Evolutionary conservation across 2,113 vertebrate genomes (phyloP), one percentile per base, ranked within the genome.

Genomic region (Salvelinus namaycush): DNA sequence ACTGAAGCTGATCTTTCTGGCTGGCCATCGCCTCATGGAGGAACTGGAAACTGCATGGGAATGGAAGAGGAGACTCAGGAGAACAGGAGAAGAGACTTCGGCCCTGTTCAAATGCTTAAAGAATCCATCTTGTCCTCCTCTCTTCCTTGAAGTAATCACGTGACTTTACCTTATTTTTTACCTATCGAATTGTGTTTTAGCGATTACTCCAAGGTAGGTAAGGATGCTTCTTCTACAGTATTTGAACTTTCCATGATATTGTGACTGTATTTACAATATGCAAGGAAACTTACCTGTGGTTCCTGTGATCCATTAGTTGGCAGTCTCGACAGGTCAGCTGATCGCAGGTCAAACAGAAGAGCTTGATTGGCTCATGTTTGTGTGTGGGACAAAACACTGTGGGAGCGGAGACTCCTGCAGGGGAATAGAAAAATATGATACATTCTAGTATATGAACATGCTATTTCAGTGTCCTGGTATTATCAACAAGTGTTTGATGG

Each of bases 321-420:
- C 96, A 97, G 82, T 96, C 94, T 1, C 94, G 86, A 74, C 96
- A 97, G n/a, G 95, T 96, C 9, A 95, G 89, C 1, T 90, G 88
- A 20, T 92, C 86, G 4, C 96, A 97, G 20, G 93, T 94, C 76
- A 93, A 83, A 8, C 96, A 97, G 81, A 93, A 96, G 7, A 96
- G 90, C 22, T 91, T 92, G 3, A 96, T 90, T 0, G 91, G 89
- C 82, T 96, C 96, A 0, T 92, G 87, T 3, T 91, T 91, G 82
- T 97, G 96, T 39, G 89, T 83, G 0, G 59, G 78, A 82, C 95
- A 96, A 75, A 87, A 93, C 6, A 92, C 86, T 0, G 88, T 86
- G 3, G 82, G 14, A 14, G 14, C 16, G 51, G 51, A 18, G 51
- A 54, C 13, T 54, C 51, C 94, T 95, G 60, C 2, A 0, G 49